Conservation (phyloP, 2,888 invertebrate species). For the Panopea generosa region DNA sequence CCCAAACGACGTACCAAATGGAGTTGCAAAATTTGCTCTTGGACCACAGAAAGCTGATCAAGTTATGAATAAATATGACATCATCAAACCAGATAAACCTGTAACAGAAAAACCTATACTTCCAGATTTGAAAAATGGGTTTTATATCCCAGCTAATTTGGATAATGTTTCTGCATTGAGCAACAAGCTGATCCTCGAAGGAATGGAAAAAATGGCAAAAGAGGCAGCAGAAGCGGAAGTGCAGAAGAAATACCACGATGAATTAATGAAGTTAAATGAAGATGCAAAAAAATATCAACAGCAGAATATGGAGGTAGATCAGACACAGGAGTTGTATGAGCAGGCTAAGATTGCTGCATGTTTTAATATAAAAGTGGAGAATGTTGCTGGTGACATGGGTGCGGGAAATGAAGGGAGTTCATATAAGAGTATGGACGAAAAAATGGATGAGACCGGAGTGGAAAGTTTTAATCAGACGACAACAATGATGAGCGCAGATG, state of each 20-base stretch:
- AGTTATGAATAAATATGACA: slow-evolving; percentile 33
- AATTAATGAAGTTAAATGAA: slow-evolving; percentile 28
- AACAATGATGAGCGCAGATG: slow-evolving; percentile 56
- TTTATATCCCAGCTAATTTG: slow-evolving; percentile 46
- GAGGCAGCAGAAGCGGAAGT: slow-evolving; percentile 37
- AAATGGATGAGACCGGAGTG: slow-evolving; percentile 15
- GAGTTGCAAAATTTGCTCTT: slow-evolving; percentile 72
- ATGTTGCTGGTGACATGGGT: not conserved
- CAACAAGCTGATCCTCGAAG: slow-evolving; percentile 42
- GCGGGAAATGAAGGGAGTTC: too few relatives aligned
- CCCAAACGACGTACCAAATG: slow-evolving; percentile 34
- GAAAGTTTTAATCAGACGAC: slow-evolving; percentile 32
- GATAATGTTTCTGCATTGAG: slow-evolving; percentile 39
- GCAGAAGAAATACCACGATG: slow-evolving; percentile 53
- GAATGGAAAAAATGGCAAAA: slow-evolving; percentile 47
- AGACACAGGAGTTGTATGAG: slow-evolving; percentile 24
- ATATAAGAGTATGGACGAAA: slow-evolving; percentile 9
- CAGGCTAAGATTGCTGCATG: slow-evolving; percentile 51
- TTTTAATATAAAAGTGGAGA: slow-evolving; percentile 41
- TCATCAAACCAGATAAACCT: slow-evolving; percentile 18
- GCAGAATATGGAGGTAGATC: slow-evolving; percentile 9
- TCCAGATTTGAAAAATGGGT: slow-evolving; percentile 33
- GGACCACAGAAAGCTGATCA: slow-evolving; percentile 62
- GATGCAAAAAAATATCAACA: slow-evolving; percentile 33
- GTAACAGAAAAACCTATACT: slow-evolving; percentile 21